Conservation (phyloP, 2,797 vertebrate species). For the Nyctalus aviator region DNA sequence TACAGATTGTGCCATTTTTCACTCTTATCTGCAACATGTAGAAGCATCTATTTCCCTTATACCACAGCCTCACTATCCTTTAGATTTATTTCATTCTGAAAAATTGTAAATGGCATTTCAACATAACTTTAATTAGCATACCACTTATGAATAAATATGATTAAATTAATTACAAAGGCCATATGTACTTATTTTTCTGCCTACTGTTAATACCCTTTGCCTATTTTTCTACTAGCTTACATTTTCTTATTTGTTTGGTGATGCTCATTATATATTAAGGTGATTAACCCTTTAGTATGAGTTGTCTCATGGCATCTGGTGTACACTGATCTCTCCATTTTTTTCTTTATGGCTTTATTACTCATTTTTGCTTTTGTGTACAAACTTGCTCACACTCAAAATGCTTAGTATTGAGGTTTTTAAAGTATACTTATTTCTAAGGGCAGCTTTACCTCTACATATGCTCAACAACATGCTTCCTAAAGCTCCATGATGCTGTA, state of each 20-base stretch:
- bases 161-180: neutral
- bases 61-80: neutral
- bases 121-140: slow-evolving; percentile 1
- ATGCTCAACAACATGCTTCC: neutral
- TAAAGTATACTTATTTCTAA: neutral
- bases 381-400: neutral
- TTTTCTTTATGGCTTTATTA: slow-evolving; percentile 2
- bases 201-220: neutral
- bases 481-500: neutral
- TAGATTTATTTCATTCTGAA: neutral
- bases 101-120: neutral
- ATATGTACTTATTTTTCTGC: neutral
- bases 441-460: neutral
- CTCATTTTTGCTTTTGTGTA: neutral
- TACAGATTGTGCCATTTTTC: neutral
- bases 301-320: neutral
- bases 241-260: neutral
- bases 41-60: neutral
- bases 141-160: neutral
- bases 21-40: neutral
- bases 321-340: neutral
- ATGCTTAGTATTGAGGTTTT: neutral
- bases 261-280: neutral
- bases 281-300: slow-evolving; percentile 20
- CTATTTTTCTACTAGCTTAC: neutral